Evolutionary conservation across 2,888 invertebrate genomes (phyloP).

Genomic region (Tortricodes alternella): DNA sequence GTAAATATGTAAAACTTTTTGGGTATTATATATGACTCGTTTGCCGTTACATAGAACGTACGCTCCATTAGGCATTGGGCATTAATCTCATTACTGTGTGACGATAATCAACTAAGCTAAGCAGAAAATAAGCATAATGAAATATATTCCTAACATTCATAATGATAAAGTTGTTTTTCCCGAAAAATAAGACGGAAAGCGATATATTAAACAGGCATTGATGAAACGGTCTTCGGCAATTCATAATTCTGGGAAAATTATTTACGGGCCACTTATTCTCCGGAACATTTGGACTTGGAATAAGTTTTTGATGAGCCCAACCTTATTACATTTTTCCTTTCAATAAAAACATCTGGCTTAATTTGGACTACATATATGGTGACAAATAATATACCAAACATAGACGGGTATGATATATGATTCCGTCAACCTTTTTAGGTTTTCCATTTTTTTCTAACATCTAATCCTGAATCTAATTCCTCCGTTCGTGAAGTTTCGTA

Average conservation of each 20-base stretch:
- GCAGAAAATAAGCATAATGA: conserved; percentile 39
- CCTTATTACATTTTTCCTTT: conserved; percentile 39
- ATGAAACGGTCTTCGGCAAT: conserved; percentile 56
- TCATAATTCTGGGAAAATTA: conserved; percentile 57
- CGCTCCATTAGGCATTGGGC: conserved; percentile 26
- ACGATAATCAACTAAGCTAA: conserved; percentile 31
- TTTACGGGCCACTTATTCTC: conserved; percentile 45
- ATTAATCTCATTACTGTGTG: conserved; percentile 28
- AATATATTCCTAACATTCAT: conserved; percentile 35
- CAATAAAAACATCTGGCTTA: conserved; percentile 8
- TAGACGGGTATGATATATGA: background rate
- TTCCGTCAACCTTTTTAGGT: background rate
- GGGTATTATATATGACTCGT: conserved; percentile 15
- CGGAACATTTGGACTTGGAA: conserved; percentile 46
- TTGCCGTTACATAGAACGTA: conserved; percentile 13
- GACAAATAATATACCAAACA: background rate
- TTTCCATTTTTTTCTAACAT: background rate
- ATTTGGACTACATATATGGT: conserved; percentile 3
- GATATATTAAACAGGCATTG: conserved; percentile 59
- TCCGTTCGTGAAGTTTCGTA: too few relatives aligned
- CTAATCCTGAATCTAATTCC: background rate
- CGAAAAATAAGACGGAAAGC: conserved; percentile 41
- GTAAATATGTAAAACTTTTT: background rate
- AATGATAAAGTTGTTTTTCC: conserved; percentile 38
- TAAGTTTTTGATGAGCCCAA: conserved; percentile 39